phyloP scores from a whole-genome alignment of 2,113 vertebrate genomes.

The Chitala chitala region DNA sequence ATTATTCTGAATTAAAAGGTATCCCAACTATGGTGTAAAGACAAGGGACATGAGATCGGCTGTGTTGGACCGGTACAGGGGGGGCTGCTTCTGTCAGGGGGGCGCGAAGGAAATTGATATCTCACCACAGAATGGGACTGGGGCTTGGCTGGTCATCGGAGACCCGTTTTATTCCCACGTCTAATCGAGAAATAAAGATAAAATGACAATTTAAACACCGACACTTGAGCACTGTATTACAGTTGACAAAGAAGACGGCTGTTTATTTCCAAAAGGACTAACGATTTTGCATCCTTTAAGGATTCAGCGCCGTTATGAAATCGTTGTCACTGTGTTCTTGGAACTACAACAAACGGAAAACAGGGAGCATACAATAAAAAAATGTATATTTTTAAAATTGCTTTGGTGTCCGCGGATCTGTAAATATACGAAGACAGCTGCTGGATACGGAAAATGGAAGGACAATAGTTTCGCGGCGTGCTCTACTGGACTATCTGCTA shows the following conservation, averaged over 20 bases:
- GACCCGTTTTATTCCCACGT: slow-evolving; percentile 3
- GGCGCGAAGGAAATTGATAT: slow-evolving; percentile 3
- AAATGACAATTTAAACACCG: neutral
- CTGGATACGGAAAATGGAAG: neutral
- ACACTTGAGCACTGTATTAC: neutral
- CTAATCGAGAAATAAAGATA: neutral
- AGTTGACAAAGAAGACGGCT: neutral
- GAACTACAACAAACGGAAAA: neutral
- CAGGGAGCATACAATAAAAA: neutral
- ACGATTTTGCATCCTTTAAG: slow-evolving; percentile 7
- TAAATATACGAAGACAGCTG: slow-evolving; percentile 3
- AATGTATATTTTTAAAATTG: no score
- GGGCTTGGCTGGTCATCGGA: slow-evolving; percentile 4
- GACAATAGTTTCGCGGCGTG: slow-evolving; percentile 16
- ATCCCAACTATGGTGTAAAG: neutral
- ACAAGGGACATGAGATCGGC: slow-evolving; percentile 7
- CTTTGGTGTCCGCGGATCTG: neutral
- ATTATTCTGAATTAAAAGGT: slow-evolving; percentile 7
- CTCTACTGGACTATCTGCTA: neutral
- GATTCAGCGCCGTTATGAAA: slow-evolving; percentile 11
- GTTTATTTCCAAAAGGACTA: neutral
- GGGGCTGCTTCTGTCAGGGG: neutral
- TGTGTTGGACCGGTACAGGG: neutral
- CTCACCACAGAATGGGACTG: slow-evolving; percentile 10
- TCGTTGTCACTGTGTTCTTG: neutral